Conservation (phyloP, 1,140 invertebrate genomes). For the Varroa destructor region DNA sequence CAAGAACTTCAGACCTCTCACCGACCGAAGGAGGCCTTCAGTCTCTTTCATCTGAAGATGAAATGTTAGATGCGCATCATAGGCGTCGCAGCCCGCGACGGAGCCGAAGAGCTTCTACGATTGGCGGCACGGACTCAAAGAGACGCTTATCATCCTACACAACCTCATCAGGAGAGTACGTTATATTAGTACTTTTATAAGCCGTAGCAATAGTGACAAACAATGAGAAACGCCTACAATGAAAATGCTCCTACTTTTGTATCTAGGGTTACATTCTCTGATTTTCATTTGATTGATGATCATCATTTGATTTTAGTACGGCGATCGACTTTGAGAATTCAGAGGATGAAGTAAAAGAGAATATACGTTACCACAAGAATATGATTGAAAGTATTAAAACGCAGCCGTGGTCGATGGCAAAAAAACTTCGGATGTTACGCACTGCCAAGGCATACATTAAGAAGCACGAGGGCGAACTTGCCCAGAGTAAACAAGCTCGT, state of each 20-base stretch:
- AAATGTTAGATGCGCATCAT: slow-evolving; percentile 16
- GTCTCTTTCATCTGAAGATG: slow-evolving; percentile 3
- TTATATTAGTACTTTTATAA: background rate
- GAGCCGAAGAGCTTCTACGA: background rate
- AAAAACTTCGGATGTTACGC: slow-evolving; percentile 65
- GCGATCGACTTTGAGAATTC: slow-evolving; percentile 37
- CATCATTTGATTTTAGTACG: slow-evolving; percentile 33
- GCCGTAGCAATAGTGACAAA: background rate
- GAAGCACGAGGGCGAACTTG: slow-evolving; percentile 72
- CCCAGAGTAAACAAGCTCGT: slow-evolving; percentile 66
- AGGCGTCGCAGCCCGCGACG: slow-evolving; percentile 1
- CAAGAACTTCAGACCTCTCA: background rate
- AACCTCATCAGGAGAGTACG: slow-evolving; percentile 67
- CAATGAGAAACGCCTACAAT: slow-evolving; percentile 32
- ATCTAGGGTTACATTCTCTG: background rate
- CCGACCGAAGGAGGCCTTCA: slow-evolving; percentile 10
- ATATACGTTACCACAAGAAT: slow-evolving; percentile 80
- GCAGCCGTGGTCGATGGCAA: slow-evolving; percentile 72
- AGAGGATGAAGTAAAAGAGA: slow-evolving; percentile 74
- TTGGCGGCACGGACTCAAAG: background rate
- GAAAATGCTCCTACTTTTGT: slow-evolving; percentile 12
- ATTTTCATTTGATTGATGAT: background rate
- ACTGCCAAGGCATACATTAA: slow-evolving; percentile 69
- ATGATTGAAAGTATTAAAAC: slow-evolving; percentile 71
- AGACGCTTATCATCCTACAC: slow-evolving; percentile 61